Evolutionary conservation across 2,113 vertebrate genomes (phyloP).

Genomic region (Dascyllus trimaculatus): DNA sequence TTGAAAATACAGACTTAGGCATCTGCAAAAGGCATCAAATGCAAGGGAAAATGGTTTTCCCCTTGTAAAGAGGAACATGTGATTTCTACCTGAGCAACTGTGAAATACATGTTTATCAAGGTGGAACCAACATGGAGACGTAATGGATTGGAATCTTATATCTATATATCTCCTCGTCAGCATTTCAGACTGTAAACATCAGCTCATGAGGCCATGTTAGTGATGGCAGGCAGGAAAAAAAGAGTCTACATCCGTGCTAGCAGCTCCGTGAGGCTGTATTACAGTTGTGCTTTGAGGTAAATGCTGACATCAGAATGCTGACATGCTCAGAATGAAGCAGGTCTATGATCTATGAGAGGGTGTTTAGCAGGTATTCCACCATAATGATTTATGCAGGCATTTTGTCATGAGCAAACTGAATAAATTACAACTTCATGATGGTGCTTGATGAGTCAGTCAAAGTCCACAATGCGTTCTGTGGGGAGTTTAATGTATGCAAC

Average conservation of each 20-base stretch:
- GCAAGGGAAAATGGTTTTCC: neutral
- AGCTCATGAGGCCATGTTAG: neutral
- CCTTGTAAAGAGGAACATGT: neutral
- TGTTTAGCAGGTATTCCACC: too few relatives aligned
- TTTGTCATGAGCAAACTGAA: too few relatives aligned
- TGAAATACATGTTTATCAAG: neutral
- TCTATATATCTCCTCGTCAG: neutral
- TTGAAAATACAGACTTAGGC: slow-evolving; percentile 17
- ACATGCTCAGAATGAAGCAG: too few relatives aligned
- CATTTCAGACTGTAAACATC: neutral
- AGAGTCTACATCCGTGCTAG: neutral
- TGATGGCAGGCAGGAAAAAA: neutral
- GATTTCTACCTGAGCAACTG: neutral
- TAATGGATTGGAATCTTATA: neutral
- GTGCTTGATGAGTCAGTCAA: too few relatives aligned
- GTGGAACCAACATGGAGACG: neutral
- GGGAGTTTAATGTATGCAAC: too few relatives aligned
- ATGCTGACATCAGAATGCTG: too few relatives aligned
- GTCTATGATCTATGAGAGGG: too few relatives aligned
- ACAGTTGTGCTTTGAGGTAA: too few relatives aligned
- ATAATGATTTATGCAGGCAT: too few relatives aligned
- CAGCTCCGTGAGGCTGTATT: neutral
- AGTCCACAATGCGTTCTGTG: too few relatives aligned
- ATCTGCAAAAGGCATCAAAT: neutral
- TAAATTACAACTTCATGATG: too few relatives aligned